Evolutionary conservation across 1,140 invertebrate genomes (phyloP), one percentile per base, ranked within the genome.

Genomic region (Lerema accius): DNA sequence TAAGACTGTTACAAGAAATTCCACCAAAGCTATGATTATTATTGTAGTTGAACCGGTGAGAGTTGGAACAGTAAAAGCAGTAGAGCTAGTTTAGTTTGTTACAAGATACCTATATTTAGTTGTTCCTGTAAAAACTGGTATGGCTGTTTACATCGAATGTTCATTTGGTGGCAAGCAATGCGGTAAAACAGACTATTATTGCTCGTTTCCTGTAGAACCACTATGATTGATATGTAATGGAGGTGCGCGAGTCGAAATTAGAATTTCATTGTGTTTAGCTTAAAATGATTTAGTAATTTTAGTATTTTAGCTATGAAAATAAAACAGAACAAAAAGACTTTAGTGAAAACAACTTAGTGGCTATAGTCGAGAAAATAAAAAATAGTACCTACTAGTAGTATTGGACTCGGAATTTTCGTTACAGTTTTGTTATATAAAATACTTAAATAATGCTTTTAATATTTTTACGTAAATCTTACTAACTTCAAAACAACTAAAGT

Each of bases 101-200:
- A 56, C 40, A 23, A 55, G 53, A 56, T 45, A n/a, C n/a, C n/a
- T n/a, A n/a, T n/a, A 45, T 58, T 58, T 58, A 58, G 55, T 37
- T 37, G 46, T 46, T 58, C 26, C 28, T 58, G 40, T 58, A 58
- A 58, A 58, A 58, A 58, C 53, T 58, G 35, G 55, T 26, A 37
- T 15, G n/a, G 32, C 15, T 58, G 55, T 58, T 58, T 58, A 58
- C 55, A 58, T 56, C 45, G 23, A 45, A 56, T 35, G 28, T 55
- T 43, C 53, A 56, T 58, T 58, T 35, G 42, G 26, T 46, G 55
- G 55, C 42, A 16, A 58, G 55, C 42, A 46, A 56, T 58, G 55
- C 9, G 19, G 43, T 35, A 46, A 59, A 46, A 11, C 19, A 58
- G 55, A 28, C 14, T 42, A 35, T 46, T 59, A 59, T 59, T 59